These are phyloP conservation scores for Hippocampus zosterae DNA, from an alignment of 2,113 vertebrate genomes.

Conservation along the genomic window DNA sequence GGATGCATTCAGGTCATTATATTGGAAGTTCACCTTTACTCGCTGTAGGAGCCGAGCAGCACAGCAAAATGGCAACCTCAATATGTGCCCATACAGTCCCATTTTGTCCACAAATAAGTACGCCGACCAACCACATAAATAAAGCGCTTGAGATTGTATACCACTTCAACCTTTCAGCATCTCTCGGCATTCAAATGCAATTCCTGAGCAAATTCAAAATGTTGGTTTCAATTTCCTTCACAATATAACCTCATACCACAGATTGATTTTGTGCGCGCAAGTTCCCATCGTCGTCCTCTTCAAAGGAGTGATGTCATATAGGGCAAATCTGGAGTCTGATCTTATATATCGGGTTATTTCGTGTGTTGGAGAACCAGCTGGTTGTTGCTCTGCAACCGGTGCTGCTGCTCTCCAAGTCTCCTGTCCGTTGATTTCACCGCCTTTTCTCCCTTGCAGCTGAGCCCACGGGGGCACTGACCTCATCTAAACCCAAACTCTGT, in stretches of 20 bases:
- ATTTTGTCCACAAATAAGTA: too few relatives aligned
- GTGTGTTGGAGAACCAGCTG: constrained; percentile 35
- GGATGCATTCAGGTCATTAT: too few relatives aligned
- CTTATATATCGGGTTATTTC: constrained; percentile 53
- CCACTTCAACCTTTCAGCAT: background rate
- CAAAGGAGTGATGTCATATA: constrained; percentile 23
- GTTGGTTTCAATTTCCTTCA: background rate
- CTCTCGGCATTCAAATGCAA: background rate
- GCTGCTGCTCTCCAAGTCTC: constrained; percentile 37
- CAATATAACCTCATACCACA: background rate
- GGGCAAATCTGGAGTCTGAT: constrained; percentile 49
- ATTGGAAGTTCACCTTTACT: too few relatives aligned
- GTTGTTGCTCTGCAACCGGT: constrained; percentile 44
- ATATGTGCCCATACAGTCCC: too few relatives aligned
- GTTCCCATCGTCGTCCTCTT: background rate
- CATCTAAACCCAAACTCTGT: constrained; percentile 66
- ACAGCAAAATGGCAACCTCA: too few relatives aligned
- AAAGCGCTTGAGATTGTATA: background rate
- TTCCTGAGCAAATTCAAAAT: background rate
- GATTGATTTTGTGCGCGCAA: background rate
- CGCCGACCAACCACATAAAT: too few relatives aligned
- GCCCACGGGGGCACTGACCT: constrained; percentile 66
- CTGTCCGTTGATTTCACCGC: constrained; percentile 63
- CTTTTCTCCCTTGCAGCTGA: constrained; percentile 62
- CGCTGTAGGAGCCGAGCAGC: too few relatives aligned